Base-by-base conservation (phyloP, 2,113 vertebrate genomes). In the Pterocles burchelli region DNA sequence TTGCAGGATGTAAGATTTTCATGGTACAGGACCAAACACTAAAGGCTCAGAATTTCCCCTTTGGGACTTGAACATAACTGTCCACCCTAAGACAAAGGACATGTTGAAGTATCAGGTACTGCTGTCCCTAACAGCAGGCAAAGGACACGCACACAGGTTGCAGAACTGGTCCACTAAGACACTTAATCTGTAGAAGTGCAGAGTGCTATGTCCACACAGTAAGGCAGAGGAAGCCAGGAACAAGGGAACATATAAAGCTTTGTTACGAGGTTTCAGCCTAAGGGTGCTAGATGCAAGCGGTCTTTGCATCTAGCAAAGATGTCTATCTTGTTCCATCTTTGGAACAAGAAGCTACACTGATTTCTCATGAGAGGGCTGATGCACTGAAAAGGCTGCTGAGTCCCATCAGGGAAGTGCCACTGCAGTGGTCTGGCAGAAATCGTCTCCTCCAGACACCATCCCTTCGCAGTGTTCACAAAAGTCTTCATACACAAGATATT, bases 31-130 rank as follows among this genome's bases (percentile, higher is more conserved):
- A 85, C 28, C 18, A 78, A 91, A 57, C 9, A 33, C 5, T 9
- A 73, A 73, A 75, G 11, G 63, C 48, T 81, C 45, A 63, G 61
- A 77, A 67, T 13, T 36, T 70, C n/a, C 31, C 36, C 12, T 75
- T 3, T 8, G 8, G 25, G 17, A 68, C 31, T 66, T 29, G 11
- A 81, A 29, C 5, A 0, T 5, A 54, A 49, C 21, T 17, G 33
- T 10, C 11, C 14, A 41, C 57, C 54, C 46, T 10, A 54, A 12
- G 34, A 75, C 7, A 82, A 89, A 45, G 11, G 45, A 26, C 17
- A 48, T 0, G 0, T 18, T 52, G 3, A 52, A 45, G 33, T 29
- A 34, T 17, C 2, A 4, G 58, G 21, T 7, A n/a, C 0, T 0
- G 36, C 22, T 24, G 36, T 66, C 10, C 7, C 68, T 54, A 74